These are phyloP conservation scores for Rhadina sibilatrix DNA, from an alignment of 2,113 vertebrate genomes.

Conservation along the genomic window DNA sequence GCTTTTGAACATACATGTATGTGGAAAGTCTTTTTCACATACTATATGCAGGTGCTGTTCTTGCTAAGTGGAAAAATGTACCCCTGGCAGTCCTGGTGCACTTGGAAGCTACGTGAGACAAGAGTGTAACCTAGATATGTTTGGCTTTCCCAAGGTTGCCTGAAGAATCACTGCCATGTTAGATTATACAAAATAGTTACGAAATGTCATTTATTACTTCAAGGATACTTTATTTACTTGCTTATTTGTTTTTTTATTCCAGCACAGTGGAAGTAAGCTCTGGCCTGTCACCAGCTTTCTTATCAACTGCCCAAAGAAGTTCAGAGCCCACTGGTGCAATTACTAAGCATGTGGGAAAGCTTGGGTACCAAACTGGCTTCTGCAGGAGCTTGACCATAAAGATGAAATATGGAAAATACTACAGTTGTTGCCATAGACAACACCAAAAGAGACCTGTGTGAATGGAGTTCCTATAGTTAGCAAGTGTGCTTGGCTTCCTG, in stretches of 20 bases:
- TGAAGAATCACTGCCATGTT: not conserved
- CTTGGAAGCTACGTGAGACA: fast-evolving
- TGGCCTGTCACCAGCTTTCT: not conserved
- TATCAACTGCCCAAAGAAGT: not conserved
- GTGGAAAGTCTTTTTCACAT: not conserved
- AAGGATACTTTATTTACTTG: not conserved
- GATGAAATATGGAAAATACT: not conserved
- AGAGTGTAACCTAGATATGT: not conserved
- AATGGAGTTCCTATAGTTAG: not conserved
- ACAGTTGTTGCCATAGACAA: not conserved
- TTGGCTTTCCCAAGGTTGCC: fast-evolving
- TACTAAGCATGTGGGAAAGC: not conserved
- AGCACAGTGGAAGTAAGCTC: not conserved
- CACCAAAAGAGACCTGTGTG: not conserved
- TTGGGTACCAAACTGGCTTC: not conserved
- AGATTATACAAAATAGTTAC: not conserved
- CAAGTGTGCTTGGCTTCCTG: not conserved
- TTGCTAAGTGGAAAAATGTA: not conserved
- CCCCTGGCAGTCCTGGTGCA: not conserved
- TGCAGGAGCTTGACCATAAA: not conserved
- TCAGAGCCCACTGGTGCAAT: not conserved
- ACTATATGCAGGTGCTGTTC: not conserved
- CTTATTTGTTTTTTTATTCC: not conserved
- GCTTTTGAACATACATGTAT: not conserved
- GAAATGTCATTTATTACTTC: not conserved